phyloP scores from a whole-genome alignment of 2,113 vertebrate species.

The Oxyura jamaicensis region DNA sequence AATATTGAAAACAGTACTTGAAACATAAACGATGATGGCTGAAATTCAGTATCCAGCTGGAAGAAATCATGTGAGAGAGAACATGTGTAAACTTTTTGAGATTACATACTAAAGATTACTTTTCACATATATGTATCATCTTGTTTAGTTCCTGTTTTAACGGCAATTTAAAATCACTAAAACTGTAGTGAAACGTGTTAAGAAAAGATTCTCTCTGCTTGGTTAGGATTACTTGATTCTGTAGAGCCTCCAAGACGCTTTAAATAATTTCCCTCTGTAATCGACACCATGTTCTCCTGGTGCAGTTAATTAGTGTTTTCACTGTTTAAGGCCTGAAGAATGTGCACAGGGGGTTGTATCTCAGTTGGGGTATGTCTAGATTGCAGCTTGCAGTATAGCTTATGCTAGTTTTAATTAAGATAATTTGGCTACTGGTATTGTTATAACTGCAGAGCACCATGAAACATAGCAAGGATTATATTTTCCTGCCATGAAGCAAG shows the following conservation, averaged over 20 bases:
- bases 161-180: neutral
- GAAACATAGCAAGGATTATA: neutral
- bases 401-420: constrained; percentile 36
- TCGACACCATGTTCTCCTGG: constrained; percentile 32
- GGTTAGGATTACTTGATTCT: constrained; percentile 27
- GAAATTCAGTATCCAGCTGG: constrained; percentile 29
- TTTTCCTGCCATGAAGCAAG: neutral
- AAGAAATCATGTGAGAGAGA: neutral
- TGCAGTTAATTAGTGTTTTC: constrained; percentile 44
- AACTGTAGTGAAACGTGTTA: neutral
- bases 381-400: neutral
- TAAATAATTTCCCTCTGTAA: constrained; percentile 40
- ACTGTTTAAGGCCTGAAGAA: neutral
- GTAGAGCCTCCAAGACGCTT: constrained; percentile 23
- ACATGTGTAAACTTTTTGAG: neutral
- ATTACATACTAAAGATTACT: neutral
- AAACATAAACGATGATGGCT: constrained; percentile 6
- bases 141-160: neutral
- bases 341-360: neutral
- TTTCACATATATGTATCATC: neutral
- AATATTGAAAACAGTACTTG: constrained; percentile 4
- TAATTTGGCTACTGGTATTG: constrained; percentile 42
- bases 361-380: neutral
- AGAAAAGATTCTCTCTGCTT: neutral
- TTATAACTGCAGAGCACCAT: neutral